phyloP scores from a whole-genome alignment of 1,140 invertebrate genomes.

The Drosophila funebris region DNA sequence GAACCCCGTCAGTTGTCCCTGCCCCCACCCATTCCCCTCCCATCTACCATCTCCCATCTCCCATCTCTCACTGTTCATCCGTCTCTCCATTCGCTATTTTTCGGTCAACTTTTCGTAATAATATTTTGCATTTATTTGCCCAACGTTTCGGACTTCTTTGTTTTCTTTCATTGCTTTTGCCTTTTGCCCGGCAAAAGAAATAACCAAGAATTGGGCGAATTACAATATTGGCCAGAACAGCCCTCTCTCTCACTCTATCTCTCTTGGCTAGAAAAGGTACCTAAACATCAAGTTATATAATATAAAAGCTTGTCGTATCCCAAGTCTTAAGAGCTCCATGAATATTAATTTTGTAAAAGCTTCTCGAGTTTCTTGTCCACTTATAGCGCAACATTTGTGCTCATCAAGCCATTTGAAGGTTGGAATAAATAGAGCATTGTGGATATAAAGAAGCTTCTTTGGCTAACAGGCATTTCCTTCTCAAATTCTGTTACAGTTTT shows the following conservation, averaged over 20 bases:
- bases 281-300: slow-evolving; percentile 59
- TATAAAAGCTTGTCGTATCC: slow-evolving; percentile 34
- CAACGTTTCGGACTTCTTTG: slow-evolving; percentile 58
- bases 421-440: no score
- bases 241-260: neutral
- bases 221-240: slow-evolving; percentile 69
- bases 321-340: slow-evolving; percentile 21
- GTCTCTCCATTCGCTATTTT: slow-evolving; percentile 42
- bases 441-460: no score
- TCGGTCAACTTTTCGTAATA: slow-evolving; percentile 76
- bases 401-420: neutral
- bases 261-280: slow-evolving; percentile 45
- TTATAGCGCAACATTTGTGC: neutral
- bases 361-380: neutral
- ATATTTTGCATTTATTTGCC: slow-evolving; percentile 79
- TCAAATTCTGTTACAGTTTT: no score
- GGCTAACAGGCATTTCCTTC: no score
- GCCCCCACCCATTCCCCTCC: neutral
- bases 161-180: slow-evolving; percentile 57
- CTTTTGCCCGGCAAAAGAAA: neutral
- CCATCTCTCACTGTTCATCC: slow-evolving; percentile 1
- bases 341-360: slow-evolving; percentile 51
- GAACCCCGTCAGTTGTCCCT: no score
- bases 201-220: slow-evolving; percentile 42
- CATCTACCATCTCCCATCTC: neutral